phyloP scores from a whole-genome alignment of 2,113 vertebrate genomes.

The Acanthochromis polyacanthus region DNA sequence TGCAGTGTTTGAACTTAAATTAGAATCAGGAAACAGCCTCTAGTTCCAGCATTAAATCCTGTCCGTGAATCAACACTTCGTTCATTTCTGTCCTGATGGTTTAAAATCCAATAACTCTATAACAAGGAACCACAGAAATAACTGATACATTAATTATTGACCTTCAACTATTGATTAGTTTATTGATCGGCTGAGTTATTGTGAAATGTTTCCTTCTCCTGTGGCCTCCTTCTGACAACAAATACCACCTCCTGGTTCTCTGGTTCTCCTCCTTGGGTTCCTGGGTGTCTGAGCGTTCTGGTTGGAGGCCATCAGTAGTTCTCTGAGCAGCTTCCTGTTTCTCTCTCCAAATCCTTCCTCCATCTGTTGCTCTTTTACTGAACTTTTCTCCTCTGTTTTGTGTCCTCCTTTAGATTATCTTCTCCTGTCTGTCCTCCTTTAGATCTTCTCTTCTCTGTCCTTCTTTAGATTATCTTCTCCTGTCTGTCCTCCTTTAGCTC shows the following conservation, averaged over 20 bases:
- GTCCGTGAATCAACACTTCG: no score
- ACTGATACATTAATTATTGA: no score
- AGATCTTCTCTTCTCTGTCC: conserved; percentile 5
- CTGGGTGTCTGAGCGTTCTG: conserved; percentile 83
- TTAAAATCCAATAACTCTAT: not conserved
- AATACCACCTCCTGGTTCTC: conserved; percentile 4
- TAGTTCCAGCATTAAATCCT: no score
- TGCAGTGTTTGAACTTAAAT: conserved; percentile 28
- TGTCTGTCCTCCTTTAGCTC: no score
- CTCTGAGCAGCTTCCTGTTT: conserved; percentile 81
- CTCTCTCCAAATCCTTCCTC: conserved; percentile 51
- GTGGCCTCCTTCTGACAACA: no score
- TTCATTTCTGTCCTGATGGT: no score
- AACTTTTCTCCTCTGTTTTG: not conserved
- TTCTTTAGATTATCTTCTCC: not conserved
- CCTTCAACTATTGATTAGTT: not conserved
- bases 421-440: conserved; percentile 39
- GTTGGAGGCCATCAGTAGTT: conserved; percentile 79
- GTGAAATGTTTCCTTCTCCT: no score
- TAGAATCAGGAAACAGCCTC: not conserved
- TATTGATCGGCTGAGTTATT: not conserved
- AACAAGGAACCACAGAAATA: no score
- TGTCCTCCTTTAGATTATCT: conserved; percentile 4
- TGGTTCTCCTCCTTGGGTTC: conserved; percentile 76
- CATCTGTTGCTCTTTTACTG: conserved; percentile 29